These are phyloP conservation scores for Grantiella picta DNA, from an alignment of 2,113 vertebrate genomes.

Conservation along the genomic window DNA sequence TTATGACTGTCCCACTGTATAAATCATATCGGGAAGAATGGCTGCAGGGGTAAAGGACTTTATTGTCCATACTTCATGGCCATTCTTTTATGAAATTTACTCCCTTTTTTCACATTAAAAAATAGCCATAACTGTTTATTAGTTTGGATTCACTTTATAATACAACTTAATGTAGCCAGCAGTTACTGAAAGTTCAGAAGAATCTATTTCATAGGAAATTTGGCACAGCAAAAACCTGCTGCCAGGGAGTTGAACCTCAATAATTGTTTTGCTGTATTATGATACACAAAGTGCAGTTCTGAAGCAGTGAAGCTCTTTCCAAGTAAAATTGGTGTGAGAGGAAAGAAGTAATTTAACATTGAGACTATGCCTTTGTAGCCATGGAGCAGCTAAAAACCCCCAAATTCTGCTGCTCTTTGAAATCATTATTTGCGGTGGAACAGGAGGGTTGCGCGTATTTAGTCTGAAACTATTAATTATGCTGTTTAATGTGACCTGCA, in stretches of 20 bases:
- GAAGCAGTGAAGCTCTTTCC: not conserved
- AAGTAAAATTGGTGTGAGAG: not conserved
- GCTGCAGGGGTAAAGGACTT: not conserved
- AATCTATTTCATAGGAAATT: not conserved
- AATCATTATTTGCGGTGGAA: not conserved
- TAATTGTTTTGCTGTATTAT: not conserved
- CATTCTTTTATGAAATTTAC: not conserved
- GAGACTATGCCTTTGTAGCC: not conserved
- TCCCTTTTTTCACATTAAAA: not conserved
- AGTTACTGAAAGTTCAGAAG: not conserved
- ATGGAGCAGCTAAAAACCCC: not conserved
- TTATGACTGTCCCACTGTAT: not conserved
- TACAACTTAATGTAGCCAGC: not conserved
- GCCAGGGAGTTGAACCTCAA: not conserved
- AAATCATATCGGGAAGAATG: not conserved
- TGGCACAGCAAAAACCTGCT: not conserved
- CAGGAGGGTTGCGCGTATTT: not conserved
- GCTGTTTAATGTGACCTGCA: conserved; percentile 54
- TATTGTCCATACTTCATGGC: not conserved
- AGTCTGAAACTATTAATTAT: conserved; percentile 56
- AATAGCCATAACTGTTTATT: not conserved
- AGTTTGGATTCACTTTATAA: not conserved
- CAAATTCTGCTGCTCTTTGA: not conserved
- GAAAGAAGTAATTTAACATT: not conserved
- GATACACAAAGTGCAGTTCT: not conserved